phyloP scores from a whole-genome alignment of 2,797 vertebrate genomes.

The Enteromius unitaeniatus region DNA sequence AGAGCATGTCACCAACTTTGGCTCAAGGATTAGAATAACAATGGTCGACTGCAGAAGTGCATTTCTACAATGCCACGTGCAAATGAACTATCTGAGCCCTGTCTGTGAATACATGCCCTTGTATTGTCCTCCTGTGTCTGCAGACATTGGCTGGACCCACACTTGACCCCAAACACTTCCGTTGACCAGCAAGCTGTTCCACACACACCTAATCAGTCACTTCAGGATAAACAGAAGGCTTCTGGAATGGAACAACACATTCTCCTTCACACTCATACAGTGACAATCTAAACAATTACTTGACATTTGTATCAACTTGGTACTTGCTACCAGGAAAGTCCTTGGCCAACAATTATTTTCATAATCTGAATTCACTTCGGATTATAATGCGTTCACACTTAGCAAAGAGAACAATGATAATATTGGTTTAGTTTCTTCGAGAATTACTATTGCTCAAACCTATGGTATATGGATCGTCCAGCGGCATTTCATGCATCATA shows the following conservation, averaged over 20 bases:
- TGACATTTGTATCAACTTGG: not conserved
- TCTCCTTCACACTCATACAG: not conserved
- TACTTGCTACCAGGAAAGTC: not conserved
- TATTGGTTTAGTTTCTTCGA: not conserved
- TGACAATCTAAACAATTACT: conserved; percentile 3
- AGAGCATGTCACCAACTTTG: not conserved
- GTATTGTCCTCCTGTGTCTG: conserved; percentile 26
- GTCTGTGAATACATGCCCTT: conserved; percentile 34
- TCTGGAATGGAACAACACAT: not conserved
- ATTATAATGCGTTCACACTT: conserved; percentile 11
- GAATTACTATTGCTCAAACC: not conserved
- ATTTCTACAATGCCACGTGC: not conserved
- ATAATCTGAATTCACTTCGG: conserved; percentile 8
- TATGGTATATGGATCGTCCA: not conserved
- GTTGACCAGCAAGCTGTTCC: conserved; percentile 21
- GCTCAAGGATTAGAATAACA: not conserved
- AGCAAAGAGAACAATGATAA: not conserved
- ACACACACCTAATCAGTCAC: conserved; percentile 27
- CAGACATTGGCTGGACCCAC: not conserved
- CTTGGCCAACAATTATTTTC: not conserved
- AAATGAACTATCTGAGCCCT: conserved; percentile 23
- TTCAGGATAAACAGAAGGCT: not conserved
- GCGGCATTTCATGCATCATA: not conserved
- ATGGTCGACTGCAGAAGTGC: not conserved
- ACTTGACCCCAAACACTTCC: conserved; percentile 33